A percentile compares a stretch with the other conserved stretches of the same genome.
These are phyloP conservation scores for Drosophila paranaensis DNA, from an alignment of 2,888 invertebrate genomes.

Conservation along the genomic window DNA sequence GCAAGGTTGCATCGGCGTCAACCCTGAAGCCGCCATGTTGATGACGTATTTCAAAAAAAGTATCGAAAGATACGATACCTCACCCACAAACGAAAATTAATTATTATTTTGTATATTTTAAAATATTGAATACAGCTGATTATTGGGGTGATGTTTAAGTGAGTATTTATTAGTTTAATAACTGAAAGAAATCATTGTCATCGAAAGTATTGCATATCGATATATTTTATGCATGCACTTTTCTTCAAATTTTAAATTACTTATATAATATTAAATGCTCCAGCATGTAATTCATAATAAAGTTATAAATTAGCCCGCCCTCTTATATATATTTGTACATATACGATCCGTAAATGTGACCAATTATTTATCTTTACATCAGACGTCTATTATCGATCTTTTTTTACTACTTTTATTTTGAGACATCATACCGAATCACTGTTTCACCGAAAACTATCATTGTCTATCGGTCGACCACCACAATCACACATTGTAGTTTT, in stretches of 20 bases:
- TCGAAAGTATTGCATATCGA: slow-evolving; percentile 3
- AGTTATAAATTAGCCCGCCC: neutral
- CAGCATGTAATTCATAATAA: neutral
- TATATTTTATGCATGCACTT: neutral
- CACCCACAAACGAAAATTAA: neutral
- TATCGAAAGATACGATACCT: neutral
- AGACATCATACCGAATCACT: slow-evolving; percentile 12
- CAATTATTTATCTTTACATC: neutral
- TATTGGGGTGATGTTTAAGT: neutral
- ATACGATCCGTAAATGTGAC: neutral
- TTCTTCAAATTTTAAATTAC: neutral
- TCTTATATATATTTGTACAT: neutral
- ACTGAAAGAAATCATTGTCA: neutral
- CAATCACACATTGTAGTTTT: slow-evolving; percentile 53
- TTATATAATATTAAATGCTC: neutral
- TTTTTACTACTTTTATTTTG: neutral
- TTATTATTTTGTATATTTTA: neutral
- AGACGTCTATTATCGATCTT: neutral
- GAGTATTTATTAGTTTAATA: neutral
- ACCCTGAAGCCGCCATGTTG: slow-evolving; percentile 36
- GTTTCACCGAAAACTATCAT: neutral
- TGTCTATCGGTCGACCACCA: slow-evolving; percentile 44
- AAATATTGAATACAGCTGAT: neutral
- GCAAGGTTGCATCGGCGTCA: slow-evolving; percentile 24
- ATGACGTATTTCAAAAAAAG: slow-evolving; percentile 37